Evolutionary conservation across 2,113 vertebrate species (phyloP).

Genomic region (Corydoras sp.): DNA sequence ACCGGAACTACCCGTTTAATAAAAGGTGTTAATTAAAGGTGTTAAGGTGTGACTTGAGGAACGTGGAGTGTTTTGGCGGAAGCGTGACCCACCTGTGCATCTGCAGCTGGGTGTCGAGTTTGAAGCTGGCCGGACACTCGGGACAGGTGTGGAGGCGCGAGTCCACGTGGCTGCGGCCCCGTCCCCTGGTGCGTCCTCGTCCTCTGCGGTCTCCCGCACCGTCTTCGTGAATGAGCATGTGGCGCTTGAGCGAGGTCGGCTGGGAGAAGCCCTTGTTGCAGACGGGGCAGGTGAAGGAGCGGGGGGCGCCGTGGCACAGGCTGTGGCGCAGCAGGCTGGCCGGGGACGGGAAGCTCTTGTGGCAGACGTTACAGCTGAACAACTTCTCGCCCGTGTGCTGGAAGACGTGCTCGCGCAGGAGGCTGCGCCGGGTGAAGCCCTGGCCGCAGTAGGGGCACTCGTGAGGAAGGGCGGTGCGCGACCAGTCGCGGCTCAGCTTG

Average conservation of each 20-base stretch:
- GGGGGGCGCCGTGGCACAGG: conserved; percentile 74
- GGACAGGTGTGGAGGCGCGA: conserved; percentile 53
- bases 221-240: conserved; percentile 68
- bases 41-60: too few relatives aligned
- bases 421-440: conserved; percentile 82
- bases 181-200: not conserved
- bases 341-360: conserved; percentile 81
- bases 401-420: conserved; percentile 82
- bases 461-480: conserved; percentile 70
- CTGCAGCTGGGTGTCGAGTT: conserved; percentile 56
- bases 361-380: conserved; percentile 79
- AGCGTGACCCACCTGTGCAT: conserved; percentile 53
- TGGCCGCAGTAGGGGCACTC: conserved; percentile 84
- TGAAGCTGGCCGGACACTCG: conserved; percentile 65
- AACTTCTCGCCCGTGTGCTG: conserved; percentile 84
- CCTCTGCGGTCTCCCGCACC: not conserved
- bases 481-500: conserved; percentile 70
- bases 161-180: not conserved
- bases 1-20: too few relatives aligned
- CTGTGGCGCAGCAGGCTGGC: conserved; percentile 84
- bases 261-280: conserved; percentile 73
- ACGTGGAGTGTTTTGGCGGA: too few relatives aligned
- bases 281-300: conserved; percentile 71
- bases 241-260: conserved; percentile 79
- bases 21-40: too few relatives aligned